phyloP scores from a whole-genome alignment of 2,888 invertebrate genomes.

The Isoperla grammatica region DNA sequence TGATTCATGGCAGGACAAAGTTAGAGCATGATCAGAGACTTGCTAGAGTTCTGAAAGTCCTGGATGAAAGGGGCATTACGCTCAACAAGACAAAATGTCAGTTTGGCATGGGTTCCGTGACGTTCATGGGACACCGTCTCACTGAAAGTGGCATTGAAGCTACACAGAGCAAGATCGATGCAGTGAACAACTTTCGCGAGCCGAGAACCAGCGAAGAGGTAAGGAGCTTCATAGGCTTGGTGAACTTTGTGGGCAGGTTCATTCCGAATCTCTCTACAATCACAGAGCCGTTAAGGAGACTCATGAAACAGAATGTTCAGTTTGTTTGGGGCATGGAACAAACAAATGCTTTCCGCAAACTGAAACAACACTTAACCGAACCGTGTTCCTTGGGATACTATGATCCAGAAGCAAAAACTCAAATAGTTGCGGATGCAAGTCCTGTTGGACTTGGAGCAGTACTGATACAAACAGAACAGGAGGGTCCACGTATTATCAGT shows the following conservation, averaged over 20 bases:
- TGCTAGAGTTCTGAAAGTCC: slow-evolving; percentile 34
- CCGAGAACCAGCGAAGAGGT: slow-evolving; percentile 31
- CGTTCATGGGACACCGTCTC: slow-evolving; percentile 35
- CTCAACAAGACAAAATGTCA: slow-evolving; percentile 37
- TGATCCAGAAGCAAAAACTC: slow-evolving; percentile 35
- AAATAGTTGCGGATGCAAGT: slow-evolving; percentile 39
- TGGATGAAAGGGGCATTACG: slow-evolving; percentile 29
- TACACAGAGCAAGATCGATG: slow-evolving; percentile 33
- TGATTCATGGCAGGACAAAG: slow-evolving; percentile 36
- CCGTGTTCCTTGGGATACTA: slow-evolving; percentile 35
- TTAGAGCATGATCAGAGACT: slow-evolving; percentile 22
- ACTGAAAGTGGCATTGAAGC: slow-evolving; percentile 34
- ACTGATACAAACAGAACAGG: slow-evolving; percentile 34
- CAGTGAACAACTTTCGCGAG: slow-evolving; percentile 32
- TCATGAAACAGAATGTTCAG: slow-evolving; percentile 35
- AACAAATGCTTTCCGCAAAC: slow-evolving; percentile 34
- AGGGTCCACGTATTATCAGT: slow-evolving; percentile 37
- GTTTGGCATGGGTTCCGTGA: slow-evolving; percentile 31
- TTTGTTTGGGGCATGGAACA: slow-evolving; percentile 36
- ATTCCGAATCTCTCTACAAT: slow-evolving; percentile 35
- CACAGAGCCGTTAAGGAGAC: slow-evolving; percentile 35
- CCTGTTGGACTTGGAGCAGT: slow-evolving; percentile 38
- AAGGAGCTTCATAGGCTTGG: slow-evolving; percentile 38
- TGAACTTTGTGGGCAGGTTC: slow-evolving; percentile 34
- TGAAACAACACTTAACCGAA: slow-evolving; percentile 30